Evolutionary conservation across 2,113 vertebrate genomes (phyloP).

Genomic region (Tor tambroides): DNA sequence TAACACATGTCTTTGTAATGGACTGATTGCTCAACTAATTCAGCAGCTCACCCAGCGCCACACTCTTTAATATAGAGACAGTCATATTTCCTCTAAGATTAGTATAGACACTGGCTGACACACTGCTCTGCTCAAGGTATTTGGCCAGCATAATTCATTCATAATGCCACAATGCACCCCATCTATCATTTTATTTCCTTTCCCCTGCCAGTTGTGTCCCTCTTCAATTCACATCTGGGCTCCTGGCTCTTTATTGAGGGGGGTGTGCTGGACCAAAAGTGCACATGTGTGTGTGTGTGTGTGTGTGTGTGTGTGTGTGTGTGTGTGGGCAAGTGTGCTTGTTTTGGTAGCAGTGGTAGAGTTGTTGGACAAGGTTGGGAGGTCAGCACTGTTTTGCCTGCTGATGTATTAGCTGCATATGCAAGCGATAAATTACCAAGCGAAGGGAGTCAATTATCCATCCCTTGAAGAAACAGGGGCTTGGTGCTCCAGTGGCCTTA

Average conservation of each 20-base stretch:
- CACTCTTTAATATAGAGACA: conserved; percentile 84
- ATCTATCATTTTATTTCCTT: conserved; percentile 86
- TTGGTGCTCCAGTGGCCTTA: conserved; percentile 88
- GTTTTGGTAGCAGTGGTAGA: conserved; percentile 46
- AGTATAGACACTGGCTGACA: conserved; percentile 88
- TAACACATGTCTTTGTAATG: conserved; percentile 48
- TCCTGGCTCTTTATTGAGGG: conserved; percentile 66
- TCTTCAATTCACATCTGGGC: conserved; percentile 76
- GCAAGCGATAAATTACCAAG: conserved; percentile 99
- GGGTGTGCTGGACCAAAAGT: conserved; percentile 14
- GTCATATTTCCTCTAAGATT: conserved; percentile 95
- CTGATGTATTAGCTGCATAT: conserved; percentile 98
- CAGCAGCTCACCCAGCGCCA: conserved; percentile 78
- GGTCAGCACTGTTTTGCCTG: conserved; percentile 77
- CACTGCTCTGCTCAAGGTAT: conserved; percentile 92
- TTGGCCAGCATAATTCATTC: conserved; percentile 97
- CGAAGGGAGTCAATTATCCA: conserved; percentile 97
- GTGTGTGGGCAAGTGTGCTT: conserved; percentile 36
- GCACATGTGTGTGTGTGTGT: conserved; percentile 33
- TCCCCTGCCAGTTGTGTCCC: conserved; percentile 67
- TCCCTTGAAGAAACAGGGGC: conserved; percentile 89
- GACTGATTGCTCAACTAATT: conserved; percentile 91
- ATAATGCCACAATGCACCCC: conserved; percentile 88
- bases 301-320: conserved; percentile 42
- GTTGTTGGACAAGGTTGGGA: conserved; percentile 71